These are phyloP conservation scores for Cephalopholis sonnerati DNA, from an alignment of 2,113 vertebrate species.

Conservation along the genomic window DNA sequence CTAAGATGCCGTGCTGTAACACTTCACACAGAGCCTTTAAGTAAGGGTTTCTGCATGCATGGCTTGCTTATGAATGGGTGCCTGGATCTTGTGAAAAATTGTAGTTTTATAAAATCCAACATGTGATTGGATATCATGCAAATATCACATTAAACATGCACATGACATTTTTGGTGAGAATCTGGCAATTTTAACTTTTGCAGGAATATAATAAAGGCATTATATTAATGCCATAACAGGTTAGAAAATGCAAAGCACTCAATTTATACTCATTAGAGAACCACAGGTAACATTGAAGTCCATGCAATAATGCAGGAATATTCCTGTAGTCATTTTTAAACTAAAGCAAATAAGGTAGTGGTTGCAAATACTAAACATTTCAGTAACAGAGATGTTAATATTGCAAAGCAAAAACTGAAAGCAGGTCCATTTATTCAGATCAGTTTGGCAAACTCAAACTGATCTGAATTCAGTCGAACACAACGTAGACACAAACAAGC, in stretches of 20 bases:
- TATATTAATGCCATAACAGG: not conserved
- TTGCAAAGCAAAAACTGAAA: not conserved
- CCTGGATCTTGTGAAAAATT: not conserved
- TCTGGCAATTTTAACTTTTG: not conserved
- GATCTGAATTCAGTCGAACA: not conserved
- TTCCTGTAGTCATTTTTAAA: not conserved
- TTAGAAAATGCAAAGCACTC: not conserved
- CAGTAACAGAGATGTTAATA: not conserved
- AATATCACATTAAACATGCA: not conserved
- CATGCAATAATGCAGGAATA: not conserved
- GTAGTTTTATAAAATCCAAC: no score
- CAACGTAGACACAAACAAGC: not conserved
- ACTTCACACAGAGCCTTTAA: not conserved
- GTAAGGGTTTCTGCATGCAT: not conserved
- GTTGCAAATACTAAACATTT: not conserved
- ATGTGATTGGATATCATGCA: not conserved
- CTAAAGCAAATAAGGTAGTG: not conserved
- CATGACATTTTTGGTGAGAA: no score
- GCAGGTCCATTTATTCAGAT: slow-evolving; percentile 12
- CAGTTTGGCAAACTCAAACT: slow-evolving; percentile 16
- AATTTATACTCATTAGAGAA: not conserved
- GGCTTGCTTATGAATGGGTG: not conserved
- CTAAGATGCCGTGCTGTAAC: not conserved
- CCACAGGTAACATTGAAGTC: not conserved
- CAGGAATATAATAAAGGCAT: not conserved